Evolutionary conservation across 2,113 vertebrate species (phyloP).

Genomic region (Uria aalge): DNA sequence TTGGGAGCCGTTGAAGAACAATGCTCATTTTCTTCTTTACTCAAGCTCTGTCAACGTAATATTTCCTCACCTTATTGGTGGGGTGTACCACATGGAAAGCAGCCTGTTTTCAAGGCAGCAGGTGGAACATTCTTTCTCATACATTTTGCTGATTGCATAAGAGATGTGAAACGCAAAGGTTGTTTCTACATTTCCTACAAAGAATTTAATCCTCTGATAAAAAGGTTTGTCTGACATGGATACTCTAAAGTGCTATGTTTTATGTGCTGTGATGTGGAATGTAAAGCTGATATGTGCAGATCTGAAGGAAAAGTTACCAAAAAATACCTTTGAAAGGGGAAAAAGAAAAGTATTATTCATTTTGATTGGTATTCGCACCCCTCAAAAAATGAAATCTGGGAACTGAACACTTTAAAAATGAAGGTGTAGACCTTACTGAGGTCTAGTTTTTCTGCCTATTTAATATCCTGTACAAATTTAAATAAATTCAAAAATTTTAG

Average conservation of each 20-base stretch:
- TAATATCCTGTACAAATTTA: neutral
- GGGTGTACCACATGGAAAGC: neutral
- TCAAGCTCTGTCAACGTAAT: neutral
- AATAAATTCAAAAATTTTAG: neutral
- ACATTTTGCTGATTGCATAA: neutral
- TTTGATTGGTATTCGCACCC: neutral
- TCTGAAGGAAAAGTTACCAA: neutral
- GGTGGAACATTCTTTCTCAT: neutral
- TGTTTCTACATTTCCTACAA: neutral
- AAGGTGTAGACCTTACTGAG: neutral
- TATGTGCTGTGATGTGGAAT: neutral
- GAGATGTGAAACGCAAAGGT: neutral
- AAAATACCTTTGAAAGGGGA: neutral
- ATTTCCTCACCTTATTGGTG: neutral
- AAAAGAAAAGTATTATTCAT: neutral
- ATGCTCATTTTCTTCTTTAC: conserved; percentile 3
- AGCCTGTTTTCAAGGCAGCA: neutral
- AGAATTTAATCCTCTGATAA: neutral
- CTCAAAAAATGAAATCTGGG: neutral
- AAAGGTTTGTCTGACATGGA: neutral
- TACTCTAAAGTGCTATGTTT: neutral
- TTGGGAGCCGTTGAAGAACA: neutral
- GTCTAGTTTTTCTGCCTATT: neutral
- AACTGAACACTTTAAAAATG: neutral
- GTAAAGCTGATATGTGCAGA: neutral